Evolutionary conservation across 2,797 vertebrate genomes (phyloP).

Genomic region (Microhierax caerulescens): DNA sequence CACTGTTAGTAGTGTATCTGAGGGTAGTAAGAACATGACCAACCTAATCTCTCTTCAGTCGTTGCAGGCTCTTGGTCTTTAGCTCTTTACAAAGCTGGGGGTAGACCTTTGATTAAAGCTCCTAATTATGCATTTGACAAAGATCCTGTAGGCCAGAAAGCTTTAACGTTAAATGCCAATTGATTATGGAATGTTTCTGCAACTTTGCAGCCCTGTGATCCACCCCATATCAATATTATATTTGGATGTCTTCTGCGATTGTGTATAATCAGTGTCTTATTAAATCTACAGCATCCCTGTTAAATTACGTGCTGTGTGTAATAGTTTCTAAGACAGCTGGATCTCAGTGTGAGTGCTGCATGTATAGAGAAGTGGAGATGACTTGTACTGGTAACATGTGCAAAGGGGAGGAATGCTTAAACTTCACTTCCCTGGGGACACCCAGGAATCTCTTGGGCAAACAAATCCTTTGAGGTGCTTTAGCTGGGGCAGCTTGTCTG

Average conservation of each 20-base stretch:
- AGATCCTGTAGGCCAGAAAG: not conserved
- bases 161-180: not conserved
- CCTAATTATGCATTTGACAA: not conserved
- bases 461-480: not conserved
- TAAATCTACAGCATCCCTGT: not conserved
- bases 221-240: not conserved
- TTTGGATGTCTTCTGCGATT: not conserved
- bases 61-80: not conserved
- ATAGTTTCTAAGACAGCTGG: not conserved
- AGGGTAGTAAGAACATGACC: not conserved
- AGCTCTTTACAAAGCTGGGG: not conserved
- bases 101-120: not conserved
- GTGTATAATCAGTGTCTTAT: not conserved
- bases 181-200: not conserved
- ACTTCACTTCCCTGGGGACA: not conserved
- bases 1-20: accelerated
- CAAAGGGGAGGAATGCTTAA: not conserved
- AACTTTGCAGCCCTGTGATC: not conserved
- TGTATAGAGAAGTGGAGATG: not conserved
- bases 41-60: not conserved
- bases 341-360: not conserved
- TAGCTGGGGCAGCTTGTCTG: not conserved
- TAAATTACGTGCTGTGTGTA: not conserved
- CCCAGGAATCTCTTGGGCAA: not conserved
- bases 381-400: not conserved